Conservation (phyloP, 2,888 invertebrate species). For the Callyntrura sp. region DNA sequence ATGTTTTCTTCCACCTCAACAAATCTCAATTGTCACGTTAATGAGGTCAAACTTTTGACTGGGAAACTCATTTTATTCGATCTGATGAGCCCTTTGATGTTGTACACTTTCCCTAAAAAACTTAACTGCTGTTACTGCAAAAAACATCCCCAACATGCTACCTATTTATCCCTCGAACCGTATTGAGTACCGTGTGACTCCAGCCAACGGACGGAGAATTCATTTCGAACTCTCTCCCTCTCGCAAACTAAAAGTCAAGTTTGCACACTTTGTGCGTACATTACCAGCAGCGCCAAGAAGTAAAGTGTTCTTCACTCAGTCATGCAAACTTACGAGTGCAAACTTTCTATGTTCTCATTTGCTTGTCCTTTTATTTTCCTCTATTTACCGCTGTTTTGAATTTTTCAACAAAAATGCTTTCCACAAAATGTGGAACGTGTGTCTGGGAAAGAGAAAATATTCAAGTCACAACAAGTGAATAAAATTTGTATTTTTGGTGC, state of each 20-base stretch:
- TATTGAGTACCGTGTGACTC: too few relatives aligned
- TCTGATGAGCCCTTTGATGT: conserved; percentile 72
- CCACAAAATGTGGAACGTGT: neutral
- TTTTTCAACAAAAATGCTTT: conserved; percentile 13
- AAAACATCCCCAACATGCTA: neutral
- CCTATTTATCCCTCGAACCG: too few relatives aligned
- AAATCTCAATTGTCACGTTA: conserved; percentile 79
- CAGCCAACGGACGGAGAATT: too few relatives aligned
- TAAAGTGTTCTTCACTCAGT: conserved; percentile 1
- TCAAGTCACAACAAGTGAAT: neutral
- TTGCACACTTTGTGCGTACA: too few relatives aligned
- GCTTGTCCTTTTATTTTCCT: conserved; percentile 25
- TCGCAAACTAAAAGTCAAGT: neutral
- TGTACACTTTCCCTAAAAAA: conserved; percentile 25
- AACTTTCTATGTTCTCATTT: conserved; percentile 35
- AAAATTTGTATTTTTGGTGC: neutral
- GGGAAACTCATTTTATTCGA: conserved; percentile 76
- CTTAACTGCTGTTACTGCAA: conserved; percentile 13
- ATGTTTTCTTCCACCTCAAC: conserved; percentile 72
- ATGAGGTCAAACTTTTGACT: conserved; percentile 78
- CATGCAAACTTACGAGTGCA: conserved; percentile 27
- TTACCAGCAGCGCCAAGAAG: too few relatives aligned
- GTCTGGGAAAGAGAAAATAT: neutral
- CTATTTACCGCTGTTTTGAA: conserved; percentile 29
- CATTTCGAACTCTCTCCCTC: neutral